phyloP scores from a whole-genome alignment of 1,140 invertebrate species.

The Platorchestia sp. region DNA sequence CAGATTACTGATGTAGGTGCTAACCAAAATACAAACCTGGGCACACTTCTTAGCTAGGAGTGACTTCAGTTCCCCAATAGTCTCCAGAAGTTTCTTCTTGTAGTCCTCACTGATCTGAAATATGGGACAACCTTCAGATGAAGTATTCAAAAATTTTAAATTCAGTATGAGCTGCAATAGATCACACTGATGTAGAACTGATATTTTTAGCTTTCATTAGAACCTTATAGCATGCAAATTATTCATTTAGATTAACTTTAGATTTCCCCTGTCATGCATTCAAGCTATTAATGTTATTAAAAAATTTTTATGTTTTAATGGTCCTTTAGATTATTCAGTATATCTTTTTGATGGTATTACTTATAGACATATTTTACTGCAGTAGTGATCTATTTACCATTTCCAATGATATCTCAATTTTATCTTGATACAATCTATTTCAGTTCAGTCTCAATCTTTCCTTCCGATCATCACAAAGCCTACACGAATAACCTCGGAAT shows the following conservation, averaged over 20 bases:
- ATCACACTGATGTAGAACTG: background rate
- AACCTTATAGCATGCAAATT: background rate
- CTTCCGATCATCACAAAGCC: too few relatives aligned
- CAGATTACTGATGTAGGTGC: background rate
- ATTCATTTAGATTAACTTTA: background rate
- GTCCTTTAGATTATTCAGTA: too few relatives aligned
- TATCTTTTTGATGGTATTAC: too few relatives aligned
- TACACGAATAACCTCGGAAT: too few relatives aligned
- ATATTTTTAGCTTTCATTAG: background rate
- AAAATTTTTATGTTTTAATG: too few relatives aligned
- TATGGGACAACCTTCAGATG: background rate
- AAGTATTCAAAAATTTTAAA: background rate
- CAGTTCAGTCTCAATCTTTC: too few relatives aligned
- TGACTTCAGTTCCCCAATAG: conserved; percentile 8
- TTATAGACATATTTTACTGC: too few relatives aligned
- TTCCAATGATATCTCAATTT: too few relatives aligned
- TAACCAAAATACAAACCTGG: background rate
- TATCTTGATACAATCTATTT: too few relatives aligned
- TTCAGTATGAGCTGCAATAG: background rate
- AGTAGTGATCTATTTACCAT: too few relatives aligned
- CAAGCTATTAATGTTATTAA: too few relatives aligned
- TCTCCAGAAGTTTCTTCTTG: conserved; percentile 4
- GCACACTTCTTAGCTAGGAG: background rate
- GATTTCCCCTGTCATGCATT: background rate
- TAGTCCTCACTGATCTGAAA: background rate